Evolutionary conservation across 2,113 vertebrate species (phyloP), one percentile per base, ranked within the genome.

Genomic region (Saccopteryx bilineata): DNA sequence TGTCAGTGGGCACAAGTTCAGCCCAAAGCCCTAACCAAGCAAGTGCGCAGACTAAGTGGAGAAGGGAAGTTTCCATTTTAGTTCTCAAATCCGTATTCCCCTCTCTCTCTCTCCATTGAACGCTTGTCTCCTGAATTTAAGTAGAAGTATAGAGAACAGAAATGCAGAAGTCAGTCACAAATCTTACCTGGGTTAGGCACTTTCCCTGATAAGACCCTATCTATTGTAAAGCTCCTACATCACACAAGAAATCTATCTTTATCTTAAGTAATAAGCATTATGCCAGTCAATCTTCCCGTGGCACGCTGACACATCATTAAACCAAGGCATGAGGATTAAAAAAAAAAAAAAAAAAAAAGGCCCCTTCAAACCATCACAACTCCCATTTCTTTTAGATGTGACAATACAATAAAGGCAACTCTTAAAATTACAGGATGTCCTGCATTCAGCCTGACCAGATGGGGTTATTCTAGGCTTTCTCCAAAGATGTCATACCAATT

Each of bases 191-290:
- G 95, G 94, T 94, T 93, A 97, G 97, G 94, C 96, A 96, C 95
- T 94, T 97, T 94, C 81, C 92, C 91, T 85, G 97, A 97, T 98
- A 98, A 98, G 97, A 90, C 94, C 87, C 91, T 97, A 95, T 97
- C 97, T 97, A 93, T 95, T 96, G 90, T 96, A 95, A 95, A 96
- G 93, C 94, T 93, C 82, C 80, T 56, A 74, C 94, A 96, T 97
- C 97, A 94, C 97, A 87, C 69, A 52, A 96, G 95, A 96, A 87
- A 98, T 98, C 97, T 97, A 87, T 93, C 96, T 97, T 97, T 98
- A 97, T 96, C 97, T 97, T 97, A 96, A 97, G 97, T 90, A 98
- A 98, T 97, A 98, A 97, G 96, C 89, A 95, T 97, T 94, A 97
- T 93, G 95, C 81, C 96, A 96, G 94, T 97, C 97, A 97, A 90